These are phyloP conservation scores for Hippocampus abdominalis DNA, from an alignment of 2,113 vertebrate genomes.

Conservation along the genomic window DNA sequence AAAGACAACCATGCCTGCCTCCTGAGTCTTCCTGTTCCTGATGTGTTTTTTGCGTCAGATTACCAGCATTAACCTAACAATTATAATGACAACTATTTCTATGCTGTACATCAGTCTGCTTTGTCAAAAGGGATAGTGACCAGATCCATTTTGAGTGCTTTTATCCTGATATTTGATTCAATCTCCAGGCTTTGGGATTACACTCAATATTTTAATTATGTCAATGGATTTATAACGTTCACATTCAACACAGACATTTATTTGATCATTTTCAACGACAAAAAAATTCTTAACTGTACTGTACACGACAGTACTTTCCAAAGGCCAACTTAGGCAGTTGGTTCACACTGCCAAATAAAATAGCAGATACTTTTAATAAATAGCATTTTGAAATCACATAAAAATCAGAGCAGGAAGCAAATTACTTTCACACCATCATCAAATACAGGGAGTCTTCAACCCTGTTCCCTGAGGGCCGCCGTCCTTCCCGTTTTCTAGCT, in stretches of 20 bases:
- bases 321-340: not conserved
- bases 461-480: too few relatives aligned
- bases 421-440: constrained; percentile 34
- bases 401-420: constrained; percentile 14
- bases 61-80: too few relatives aligned
- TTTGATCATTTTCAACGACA: constrained; percentile 2
- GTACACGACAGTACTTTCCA: not conserved
- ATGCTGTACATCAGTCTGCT: not conserved
- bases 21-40: too few relatives aligned
- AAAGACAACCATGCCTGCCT: too few relatives aligned
- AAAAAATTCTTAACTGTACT: not conserved
- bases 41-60: too few relatives aligned
- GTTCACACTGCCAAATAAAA: constrained; percentile 3
- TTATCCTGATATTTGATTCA: constrained; percentile 1
- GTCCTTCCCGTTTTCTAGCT: too few relatives aligned
- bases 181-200: constrained; percentile 4
- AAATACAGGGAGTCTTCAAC: not conserved
- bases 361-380: constrained; percentile 40
- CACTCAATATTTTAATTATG: constrained; percentile 2
- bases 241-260: constrained; percentile 1
- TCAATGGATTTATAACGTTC: not conserved
- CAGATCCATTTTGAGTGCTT: constrained; percentile 8
- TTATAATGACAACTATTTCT: too few relatives aligned
- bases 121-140: not conserved
- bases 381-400: constrained; percentile 29